Evolutionary conservation across 2,797 vertebrate species (phyloP).

Genomic region (Hypotaenidia philippensis): DNA sequence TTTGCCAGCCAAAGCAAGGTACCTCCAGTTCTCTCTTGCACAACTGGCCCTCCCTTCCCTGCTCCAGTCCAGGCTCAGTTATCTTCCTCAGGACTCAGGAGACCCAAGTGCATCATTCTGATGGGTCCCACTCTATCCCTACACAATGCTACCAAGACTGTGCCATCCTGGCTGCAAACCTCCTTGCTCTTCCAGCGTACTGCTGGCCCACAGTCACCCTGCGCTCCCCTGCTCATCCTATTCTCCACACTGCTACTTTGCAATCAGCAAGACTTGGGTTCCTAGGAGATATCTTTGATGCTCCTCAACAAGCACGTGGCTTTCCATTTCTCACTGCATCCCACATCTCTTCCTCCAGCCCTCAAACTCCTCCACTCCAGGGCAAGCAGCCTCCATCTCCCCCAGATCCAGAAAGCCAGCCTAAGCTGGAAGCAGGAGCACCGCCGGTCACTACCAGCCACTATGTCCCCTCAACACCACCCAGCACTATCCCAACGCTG

Average conservation of each 20-base stretch:
- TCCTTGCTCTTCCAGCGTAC: neutral
- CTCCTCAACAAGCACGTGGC: neutral
- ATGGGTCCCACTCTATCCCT: neutral
- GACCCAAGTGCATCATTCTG: accelerated
- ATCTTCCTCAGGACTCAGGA: neutral
- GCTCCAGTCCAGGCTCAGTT: neutral
- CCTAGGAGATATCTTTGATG: neutral
- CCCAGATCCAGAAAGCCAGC: neutral
- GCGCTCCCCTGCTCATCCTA: accelerated
- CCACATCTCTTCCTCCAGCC: neutral
- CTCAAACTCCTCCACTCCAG: neutral
- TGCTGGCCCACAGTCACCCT: neutral
- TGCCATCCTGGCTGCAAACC: neutral
- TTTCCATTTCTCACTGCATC: neutral
- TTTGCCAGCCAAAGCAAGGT: neutral
- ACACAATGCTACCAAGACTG: neutral
- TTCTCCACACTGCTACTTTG: neutral
- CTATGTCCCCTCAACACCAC: neutral
- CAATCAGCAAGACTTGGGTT: neutral
- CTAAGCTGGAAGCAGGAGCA: neutral
- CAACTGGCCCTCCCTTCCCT: neutral
- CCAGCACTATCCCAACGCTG: neutral
- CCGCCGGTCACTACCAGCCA: accelerated
- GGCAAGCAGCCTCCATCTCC: neutral
- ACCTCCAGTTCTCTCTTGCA: neutral